A percentile compares a stretch with the other conserved stretches of the same genome.
phyloP scores from a whole-genome alignment of 2,888 invertebrate species.

The Drosophila multiciliata region DNA sequence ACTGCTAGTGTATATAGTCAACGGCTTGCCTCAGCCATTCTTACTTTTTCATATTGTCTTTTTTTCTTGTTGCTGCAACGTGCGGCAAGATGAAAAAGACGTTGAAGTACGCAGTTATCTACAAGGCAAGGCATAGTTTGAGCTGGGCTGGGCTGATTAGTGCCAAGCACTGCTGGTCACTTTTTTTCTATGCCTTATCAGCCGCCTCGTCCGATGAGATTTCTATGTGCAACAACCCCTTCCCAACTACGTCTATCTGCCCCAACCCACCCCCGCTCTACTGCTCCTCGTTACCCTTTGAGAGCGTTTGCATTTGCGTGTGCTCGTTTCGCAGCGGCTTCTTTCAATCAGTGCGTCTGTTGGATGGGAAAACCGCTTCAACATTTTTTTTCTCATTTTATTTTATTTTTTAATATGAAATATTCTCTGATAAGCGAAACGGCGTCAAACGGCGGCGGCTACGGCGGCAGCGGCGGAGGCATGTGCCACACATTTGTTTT shows the following conservation, averaged over 20 bases:
- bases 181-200: constrained; percentile 63
- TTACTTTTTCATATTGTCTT: neutral
- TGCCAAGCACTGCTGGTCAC: constrained; percentile 69
- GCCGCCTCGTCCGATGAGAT: constrained; percentile 25
- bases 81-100: constrained; percentile 51
- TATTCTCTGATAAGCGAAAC: constrained; percentile 52
- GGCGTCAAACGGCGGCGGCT: constrained; percentile 45
- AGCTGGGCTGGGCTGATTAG: constrained; percentile 23
- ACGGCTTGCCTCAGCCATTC: neutral
- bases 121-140: constrained; percentile 37
- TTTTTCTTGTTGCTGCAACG: constrained; percentile 34
- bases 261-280: neutral
- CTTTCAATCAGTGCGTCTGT: constrained; percentile 65
- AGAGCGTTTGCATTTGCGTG: constrained; percentile 37
- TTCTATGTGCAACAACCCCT: constrained; percentile 4
- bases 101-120: constrained; percentile 55
- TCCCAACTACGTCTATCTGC: neutral
- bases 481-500: constrained; percentile 65
- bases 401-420: constrained; percentile 31
- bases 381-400: constrained; percentile 19
- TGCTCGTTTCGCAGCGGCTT: constrained; percentile 46
- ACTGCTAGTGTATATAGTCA: neutral
- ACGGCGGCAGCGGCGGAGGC: constrained; percentile 3
- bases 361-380: constrained; percentile 43
- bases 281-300: constrained; percentile 10